These are phyloP conservation scores for Nasonovia ribisnigri DNA, from an alignment of 2,888 invertebrate species.

Conservation along the genomic window DNA sequence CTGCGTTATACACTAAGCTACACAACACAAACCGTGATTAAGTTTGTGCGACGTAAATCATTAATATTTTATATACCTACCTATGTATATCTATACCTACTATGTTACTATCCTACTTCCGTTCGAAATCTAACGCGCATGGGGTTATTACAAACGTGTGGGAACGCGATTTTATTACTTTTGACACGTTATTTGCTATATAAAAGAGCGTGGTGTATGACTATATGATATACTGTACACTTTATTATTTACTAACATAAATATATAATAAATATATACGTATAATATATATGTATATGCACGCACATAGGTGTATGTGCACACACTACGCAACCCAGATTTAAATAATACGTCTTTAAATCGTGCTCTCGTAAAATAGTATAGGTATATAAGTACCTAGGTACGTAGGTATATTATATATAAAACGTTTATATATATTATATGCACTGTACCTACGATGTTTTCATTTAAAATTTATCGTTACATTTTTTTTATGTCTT, in stretches of 20 bases:
- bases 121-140: background rate
- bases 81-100: no score
- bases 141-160: slow-evolving; percentile 2
- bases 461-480: background rate
- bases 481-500: background rate
- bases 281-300: background rate
- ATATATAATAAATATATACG: background rate
- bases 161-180: slow-evolving; percentile 21
- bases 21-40: background rate
- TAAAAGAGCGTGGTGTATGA: background rate
- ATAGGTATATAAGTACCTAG: background rate
- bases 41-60: background rate
- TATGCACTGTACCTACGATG: background rate
- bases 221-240: background rate
- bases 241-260: background rate
- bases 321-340: background rate
- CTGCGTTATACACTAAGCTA: background rate
- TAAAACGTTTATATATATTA: background rate
- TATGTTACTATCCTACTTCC: background rate
- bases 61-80: background rate
- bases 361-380: background rate
- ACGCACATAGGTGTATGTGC: background rate
- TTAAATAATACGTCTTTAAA: slow-evolving; percentile 5
- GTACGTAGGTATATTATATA: background rate
- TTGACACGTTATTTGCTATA: slow-evolving; percentile 5